Percentiles rank a stretch among this genome's conserved stretches.
These are phyloP conservation scores for Smutsia gigantea DNA, from an alignment of 2,797 vertebrate genomes.

Conservation along the genomic window DNA sequence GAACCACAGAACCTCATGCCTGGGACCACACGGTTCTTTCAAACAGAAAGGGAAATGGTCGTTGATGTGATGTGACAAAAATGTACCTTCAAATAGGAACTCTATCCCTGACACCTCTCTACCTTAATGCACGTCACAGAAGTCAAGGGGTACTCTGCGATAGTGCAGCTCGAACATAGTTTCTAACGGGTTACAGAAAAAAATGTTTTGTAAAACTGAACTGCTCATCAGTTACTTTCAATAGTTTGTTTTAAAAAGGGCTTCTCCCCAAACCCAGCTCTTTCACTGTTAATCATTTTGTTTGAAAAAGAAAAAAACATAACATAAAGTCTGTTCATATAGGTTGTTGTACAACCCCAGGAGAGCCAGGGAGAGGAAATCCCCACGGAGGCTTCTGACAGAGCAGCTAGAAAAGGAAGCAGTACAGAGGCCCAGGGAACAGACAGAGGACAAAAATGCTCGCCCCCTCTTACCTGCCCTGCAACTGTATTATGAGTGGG, in stretches of 20 bases:
- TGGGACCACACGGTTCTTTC: background rate
- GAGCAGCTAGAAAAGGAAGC: background rate
- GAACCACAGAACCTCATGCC: background rate
- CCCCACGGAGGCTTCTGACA: background rate
- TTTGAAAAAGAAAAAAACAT: background rate
- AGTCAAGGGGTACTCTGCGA: background rate
- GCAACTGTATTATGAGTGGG: background rate
- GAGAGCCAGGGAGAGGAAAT: background rate
- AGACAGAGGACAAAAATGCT: background rate
- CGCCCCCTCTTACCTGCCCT: background rate
- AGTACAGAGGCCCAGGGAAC: background rate
- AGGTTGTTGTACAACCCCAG: background rate
- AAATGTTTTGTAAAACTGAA: background rate
- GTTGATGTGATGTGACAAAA: background rate
- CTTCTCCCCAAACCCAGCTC: background rate
- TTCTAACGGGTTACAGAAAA: background rate
- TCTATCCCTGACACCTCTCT: background rate
- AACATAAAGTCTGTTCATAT: background rate
- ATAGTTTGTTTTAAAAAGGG: background rate
- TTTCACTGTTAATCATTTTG: constrained; percentile 10
- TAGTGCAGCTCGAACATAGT: background rate
- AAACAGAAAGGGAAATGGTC: constrained; percentile 25
- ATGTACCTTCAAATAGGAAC: background rate
- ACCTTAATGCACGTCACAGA: background rate
- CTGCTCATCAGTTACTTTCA: background rate